Evolutionary conservation across 2,113 vertebrate genomes (phyloP).

Genomic region (rat (Rattus norvegicus)): GRCr8 NC_086023.1:59043501-59044000

Average conservation of each 20-base stretch:
- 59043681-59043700: background rate
- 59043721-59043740: background rate
- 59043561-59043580: background rate
- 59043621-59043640: background rate
- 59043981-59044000: background rate
- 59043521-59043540: background rate
- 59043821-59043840: background rate
- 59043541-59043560: background rate
- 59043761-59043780: background rate
- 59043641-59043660: background rate
- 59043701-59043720: background rate
- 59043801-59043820: background rate
- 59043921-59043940: background rate
- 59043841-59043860: background rate
- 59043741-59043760: background rate
- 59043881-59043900: background rate
- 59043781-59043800: background rate
- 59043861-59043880: background rate
- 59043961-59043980: slow-evolving; percentile 12
- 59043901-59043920: background rate
- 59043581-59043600: background rate
- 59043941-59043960: background rate
- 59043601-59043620: background rate
- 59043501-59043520: background rate
- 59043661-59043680: background rate